Evolutionary conservation across 2,797 vertebrate genomes (phyloP).

Genomic region (Rhinatrema bivittatum): DNA sequence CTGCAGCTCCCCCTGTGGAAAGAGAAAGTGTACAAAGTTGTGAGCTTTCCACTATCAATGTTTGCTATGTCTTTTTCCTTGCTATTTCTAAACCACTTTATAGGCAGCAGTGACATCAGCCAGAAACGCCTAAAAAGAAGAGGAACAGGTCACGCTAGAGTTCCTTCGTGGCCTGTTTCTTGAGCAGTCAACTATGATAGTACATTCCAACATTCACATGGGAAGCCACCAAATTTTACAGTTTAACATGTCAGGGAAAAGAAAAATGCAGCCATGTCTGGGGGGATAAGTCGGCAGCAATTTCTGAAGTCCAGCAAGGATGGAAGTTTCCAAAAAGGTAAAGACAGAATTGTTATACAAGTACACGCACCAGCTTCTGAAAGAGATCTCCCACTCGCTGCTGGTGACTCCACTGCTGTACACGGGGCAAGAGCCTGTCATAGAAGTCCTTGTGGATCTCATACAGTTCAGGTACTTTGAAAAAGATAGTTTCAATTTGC

Average conservation of each 20-base stretch:
- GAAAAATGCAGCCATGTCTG: too few relatives aligned
- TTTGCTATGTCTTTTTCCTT: slow-evolving; percentile 1
- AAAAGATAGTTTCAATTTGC: slow-evolving; percentile 98
- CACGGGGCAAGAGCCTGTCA: slow-evolving; percentile 81
- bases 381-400: slow-evolving; percentile 95
- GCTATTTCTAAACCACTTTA: slow-evolving; percentile 13
- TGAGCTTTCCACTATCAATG: too few relatives aligned
- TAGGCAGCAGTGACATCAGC: slow-evolving; percentile 10
- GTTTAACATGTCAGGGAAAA: too few relatives aligned
- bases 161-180: too few relatives aligned
- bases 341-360: neutral
- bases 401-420: slow-evolving; percentile 94
- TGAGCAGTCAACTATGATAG: too few relatives aligned
- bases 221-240: too few relatives aligned
- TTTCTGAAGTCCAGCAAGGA: too few relatives aligned
- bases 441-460: slow-evolving; percentile 97
- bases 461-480: slow-evolving; percentile 96
- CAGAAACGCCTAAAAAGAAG: slow-evolving; percentile 9
- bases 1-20: too few relatives aligned
- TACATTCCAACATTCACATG: too few relatives aligned
- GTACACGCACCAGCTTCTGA: slow-evolving; percentile 78
- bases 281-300: neutral
- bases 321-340: too few relatives aligned
- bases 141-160: too few relatives aligned
- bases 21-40: too few relatives aligned